Conservation (phyloP, 1,140 invertebrate genomes). For the Pteromalus puparum region DNA sequence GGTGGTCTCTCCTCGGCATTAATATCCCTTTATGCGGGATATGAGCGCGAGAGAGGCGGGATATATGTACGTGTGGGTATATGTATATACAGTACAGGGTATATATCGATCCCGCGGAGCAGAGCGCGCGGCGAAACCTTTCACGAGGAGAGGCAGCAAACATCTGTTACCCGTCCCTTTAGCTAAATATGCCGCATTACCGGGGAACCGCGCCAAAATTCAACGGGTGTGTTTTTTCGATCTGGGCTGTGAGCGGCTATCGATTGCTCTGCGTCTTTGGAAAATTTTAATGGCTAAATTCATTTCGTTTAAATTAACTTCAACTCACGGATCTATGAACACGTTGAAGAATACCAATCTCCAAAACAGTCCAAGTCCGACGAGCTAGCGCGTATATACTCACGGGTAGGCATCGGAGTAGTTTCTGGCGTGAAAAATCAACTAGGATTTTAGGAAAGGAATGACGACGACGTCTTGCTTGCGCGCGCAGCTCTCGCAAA, state of each 20-base stretch:
- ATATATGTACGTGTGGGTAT: background rate
- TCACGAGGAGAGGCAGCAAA: constrained; percentile 55
- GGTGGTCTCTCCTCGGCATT: constrained; percentile 50
- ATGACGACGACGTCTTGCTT: background rate
- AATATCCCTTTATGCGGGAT: constrained; percentile 60
- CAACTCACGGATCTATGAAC: no score
- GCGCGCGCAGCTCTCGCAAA: constrained; percentile 21
- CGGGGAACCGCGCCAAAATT: constrained; percentile 20
- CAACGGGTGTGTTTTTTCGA: background rate
- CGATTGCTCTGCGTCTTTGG: no score
- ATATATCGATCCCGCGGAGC: constrained; percentile 58
- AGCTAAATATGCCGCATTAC: constrained; percentile 27
- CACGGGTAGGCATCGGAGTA: background rate
- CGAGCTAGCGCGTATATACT: background rate
- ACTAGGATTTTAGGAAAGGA: constrained; percentile 44
- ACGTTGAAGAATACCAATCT: no score
- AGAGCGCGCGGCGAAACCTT: constrained; percentile 52
- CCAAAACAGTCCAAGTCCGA: no score
- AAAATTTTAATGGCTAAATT: no score
- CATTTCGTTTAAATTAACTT: no score
- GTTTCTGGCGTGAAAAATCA: constrained; percentile 40
- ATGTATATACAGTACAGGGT: background rate
- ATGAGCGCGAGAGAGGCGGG: constrained; percentile 43
- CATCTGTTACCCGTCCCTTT: constrained; percentile 58
- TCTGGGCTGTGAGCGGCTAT: no score